Evolutionary conservation across 1,140 invertebrate genomes (phyloP).

Genomic region (Leptinotarsa texana): DNA sequence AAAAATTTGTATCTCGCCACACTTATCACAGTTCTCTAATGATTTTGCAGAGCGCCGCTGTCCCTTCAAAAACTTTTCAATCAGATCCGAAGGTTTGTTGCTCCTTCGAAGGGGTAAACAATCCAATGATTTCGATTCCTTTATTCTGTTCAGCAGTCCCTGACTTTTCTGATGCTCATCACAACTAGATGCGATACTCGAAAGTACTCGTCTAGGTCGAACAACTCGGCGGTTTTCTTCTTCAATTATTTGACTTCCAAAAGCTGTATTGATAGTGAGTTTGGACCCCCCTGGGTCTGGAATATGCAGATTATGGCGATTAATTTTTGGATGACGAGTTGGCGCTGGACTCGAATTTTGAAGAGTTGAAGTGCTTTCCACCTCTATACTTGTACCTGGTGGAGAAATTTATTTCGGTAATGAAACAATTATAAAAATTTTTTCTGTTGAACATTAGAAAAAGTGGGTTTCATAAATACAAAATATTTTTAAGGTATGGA

Average conservation of each 20-base stretch:
- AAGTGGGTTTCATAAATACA: too few relatives aligned
- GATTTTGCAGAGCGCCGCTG: slow-evolving; percentile 31
- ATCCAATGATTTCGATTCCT: slow-evolving; percentile 59
- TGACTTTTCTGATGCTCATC: slow-evolving; percentile 58
- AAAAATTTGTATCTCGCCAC: slow-evolving; percentile 51
- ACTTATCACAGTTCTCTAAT: slow-evolving; percentile 58
- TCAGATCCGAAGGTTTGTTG: slow-evolving; percentile 34
- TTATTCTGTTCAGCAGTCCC: slow-evolving; percentile 50
- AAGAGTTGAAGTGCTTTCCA: slow-evolving; percentile 52
- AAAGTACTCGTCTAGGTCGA: slow-evolving; percentile 56
- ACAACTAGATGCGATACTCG: slow-evolving; percentile 61
- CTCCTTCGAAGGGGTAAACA: slow-evolving; percentile 52
- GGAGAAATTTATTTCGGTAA: slow-evolving; percentile 36
- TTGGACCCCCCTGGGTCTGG: slow-evolving; percentile 56
- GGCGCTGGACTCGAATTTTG: slow-evolving; percentile 51
- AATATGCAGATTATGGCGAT: slow-evolving; percentile 46
- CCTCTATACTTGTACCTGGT: slow-evolving; percentile 51
- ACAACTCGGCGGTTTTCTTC: slow-evolving; percentile 52
- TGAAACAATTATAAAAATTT: slow-evolving; percentile 19
- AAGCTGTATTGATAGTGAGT: slow-evolving; percentile 57
- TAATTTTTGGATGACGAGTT: slow-evolving; percentile 42
- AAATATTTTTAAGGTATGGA: too few relatives aligned
- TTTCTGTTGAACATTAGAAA: too few relatives aligned
- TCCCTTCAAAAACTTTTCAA: slow-evolving; percentile 33
- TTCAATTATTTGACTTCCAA: slow-evolving; percentile 55